Base-by-base conservation (phyloP, 2,113 vertebrate genomes). In the Machaerirhynchus nigripectus region DNA sequence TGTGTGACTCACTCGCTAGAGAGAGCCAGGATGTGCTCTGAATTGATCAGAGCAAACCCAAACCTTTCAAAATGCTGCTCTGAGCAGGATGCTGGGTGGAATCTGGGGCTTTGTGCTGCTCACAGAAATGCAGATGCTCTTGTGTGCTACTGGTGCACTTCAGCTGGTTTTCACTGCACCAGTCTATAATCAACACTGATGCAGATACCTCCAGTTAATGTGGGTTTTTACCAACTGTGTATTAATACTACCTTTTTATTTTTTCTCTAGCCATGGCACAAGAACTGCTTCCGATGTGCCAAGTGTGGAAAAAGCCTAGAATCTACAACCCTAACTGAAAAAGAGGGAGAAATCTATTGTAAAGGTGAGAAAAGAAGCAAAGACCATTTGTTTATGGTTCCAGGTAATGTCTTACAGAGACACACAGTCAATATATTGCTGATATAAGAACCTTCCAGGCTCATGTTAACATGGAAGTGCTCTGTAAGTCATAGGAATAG, bases 341-440 rank as follows among this genome's bases (percentile, higher is more conserved):
- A 99, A 92, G 99, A 99, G 6, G 99, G 99, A 59, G 99, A 99
- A 97, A 99, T 99, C 97, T 99, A 99, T 97, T 99, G 99, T 98
- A 99, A 99, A 99, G 99, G 99, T 99, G 96, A 97, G 97, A 39
- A 70, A 64, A 95, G 33, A 89, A 68, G 27, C 9, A 67, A 56
- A 83, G 37, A 20, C 6, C 0, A 50, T 10, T 81, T 63, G 11
- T 67, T 77, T 60, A 27, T 44, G 10, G 26, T 55, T 84, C 23
- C 75, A 71, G 24, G 26, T 27, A 20, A 46, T 3, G 15, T 30
- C 15, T 65, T 69, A 53, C 1, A 28, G 61, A 46, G 60, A 30
- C 4, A 59, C 44, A 73, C 14, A 4, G 35, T 67, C 46, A 77
- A 28, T 90, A 65, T 80, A 31, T 71, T 73, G 26, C 49, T 53